These are phyloP conservation scores for Botia almorhae DNA, from an alignment of 2,797 vertebrate species.

Conservation along the genomic window DNA sequence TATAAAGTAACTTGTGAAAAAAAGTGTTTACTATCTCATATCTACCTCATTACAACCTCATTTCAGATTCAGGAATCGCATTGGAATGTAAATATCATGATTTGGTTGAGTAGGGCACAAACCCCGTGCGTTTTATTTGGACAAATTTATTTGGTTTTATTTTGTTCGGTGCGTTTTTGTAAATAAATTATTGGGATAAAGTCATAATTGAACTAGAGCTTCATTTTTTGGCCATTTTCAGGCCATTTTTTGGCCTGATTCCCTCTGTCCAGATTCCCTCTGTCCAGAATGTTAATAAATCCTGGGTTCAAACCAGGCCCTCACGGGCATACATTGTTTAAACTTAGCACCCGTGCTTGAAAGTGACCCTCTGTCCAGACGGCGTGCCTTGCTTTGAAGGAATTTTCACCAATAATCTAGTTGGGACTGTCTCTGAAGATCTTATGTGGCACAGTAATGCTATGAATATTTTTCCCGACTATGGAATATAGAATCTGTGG, in stretches of 20 bases:
- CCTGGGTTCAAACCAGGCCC: slow-evolving; percentile 5
- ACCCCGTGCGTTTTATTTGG: neutral
- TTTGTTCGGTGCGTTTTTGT: neutral
- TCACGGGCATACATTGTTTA: slow-evolving; percentile 7
- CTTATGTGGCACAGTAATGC: slow-evolving; percentile 43
- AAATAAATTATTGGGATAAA: slow-evolving; percentile 6
- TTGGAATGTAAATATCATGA: neutral
- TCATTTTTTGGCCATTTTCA: no score
- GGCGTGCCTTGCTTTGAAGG: neutral
- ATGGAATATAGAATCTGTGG: slow-evolving; percentile 37
- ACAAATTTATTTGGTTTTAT: no score
- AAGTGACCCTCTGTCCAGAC: slow-evolving; percentile 19
- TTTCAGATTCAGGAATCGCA: neutral
- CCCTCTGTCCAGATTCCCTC: slow-evolving; percentile 15
- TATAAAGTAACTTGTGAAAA: neutral
- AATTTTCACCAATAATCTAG: slow-evolving; percentile 33
- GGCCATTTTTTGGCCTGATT: slow-evolving; percentile 26
- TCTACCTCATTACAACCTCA: neutral
- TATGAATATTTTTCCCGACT: slow-evolving; percentile 48
- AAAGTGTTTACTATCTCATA: neutral
- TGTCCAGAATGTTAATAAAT: no score
- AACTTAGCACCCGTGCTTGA: slow-evolving; percentile 5
- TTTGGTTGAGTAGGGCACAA: neutral
- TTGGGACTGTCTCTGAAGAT: slow-evolving; percentile 41
- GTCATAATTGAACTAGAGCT: neutral